Base-by-base conservation (phyloP, 2,797 vertebrate genomes). In the Oreochromis grahami region DNA sequence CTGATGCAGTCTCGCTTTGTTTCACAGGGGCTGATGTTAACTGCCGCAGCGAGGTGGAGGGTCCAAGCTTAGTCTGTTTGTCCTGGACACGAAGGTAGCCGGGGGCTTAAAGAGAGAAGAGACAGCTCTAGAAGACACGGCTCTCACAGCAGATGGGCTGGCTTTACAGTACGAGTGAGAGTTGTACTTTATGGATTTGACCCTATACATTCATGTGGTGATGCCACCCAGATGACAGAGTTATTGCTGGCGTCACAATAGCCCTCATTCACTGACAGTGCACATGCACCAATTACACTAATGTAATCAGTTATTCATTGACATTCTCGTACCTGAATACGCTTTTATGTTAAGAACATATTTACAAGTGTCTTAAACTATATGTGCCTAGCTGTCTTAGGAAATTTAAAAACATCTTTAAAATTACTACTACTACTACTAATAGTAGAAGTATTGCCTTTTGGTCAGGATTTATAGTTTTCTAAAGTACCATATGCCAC, bases 1-100 rank as follows among this genome's bases (percentile, higher is more conserved):
- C 86, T 87, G 88, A 91, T 88, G 86, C 45, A 45, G 92, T 89
- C 86, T 89, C n/a, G 58, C 84, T 85, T 90, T 7, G 65, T 92
- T 94, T 95, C 93, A 94, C 53, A 78, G 88, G 84, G 92, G 88
- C 84, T 93, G 92, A 94, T 79, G 86, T 96, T 94, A 94, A 94
- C 90, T 78, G 91, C 92, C 82, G 85, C 43, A 38, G 86, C 84
- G 56, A 84, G 91, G 91, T 87, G 93, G 93, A 95, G 93, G 92
- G 92, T 94, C 92, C 12, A 21, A 81, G 79, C 50, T 21, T 36
- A 7, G 55, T 52, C 53, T 95, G 92, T 95, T 95, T 88, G 86
- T 92, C 86, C 93, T 93, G 92, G 91, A 92, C 29, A 41, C 48
- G 77, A 36, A 83, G 88, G 77, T 21, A 82, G 79, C 80, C 1